Percentiles rank a stretch among this genome's conserved stretches.
These are phyloP conservation scores for Pelagia noctiluca DNA, from an alignment of 30 jellyfish, hydroid and myxozoan genomes.

Conservation along the genomic window DNA sequence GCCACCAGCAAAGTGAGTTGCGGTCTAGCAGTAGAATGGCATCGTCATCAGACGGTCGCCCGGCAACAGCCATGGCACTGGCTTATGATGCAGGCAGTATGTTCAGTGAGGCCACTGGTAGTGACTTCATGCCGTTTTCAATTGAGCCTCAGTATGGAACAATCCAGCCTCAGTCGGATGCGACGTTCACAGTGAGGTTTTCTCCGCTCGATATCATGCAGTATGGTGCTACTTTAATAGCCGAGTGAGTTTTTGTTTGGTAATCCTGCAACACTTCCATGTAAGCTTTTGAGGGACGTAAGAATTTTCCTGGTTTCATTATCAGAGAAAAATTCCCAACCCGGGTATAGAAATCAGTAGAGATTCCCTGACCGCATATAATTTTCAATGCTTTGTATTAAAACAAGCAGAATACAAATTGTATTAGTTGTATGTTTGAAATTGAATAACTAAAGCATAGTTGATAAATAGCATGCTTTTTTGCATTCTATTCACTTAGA, in stretches of 20 bases:
- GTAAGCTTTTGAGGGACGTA: background rate
- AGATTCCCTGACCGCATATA: too few species aligned
- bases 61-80: conserved; percentile 88
- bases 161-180: conserved; percentile 73
- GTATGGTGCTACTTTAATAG: conserved; percentile 78
- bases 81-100: conserved; percentile 91
- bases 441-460: too few species aligned
- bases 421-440: too few species aligned
- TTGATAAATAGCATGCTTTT: too few species aligned
- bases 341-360: too few species aligned
- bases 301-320: too few species aligned
- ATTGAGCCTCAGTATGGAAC: conserved; percentile 84
- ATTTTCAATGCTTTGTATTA: too few species aligned
- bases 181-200: conserved; percentile 87
- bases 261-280: too few species aligned
- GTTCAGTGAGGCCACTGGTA: conserved; percentile 47
- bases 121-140: conserved; percentile 71
- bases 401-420: too few species aligned
- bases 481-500: too few species aligned
- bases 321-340: too few species aligned
- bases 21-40: conserved; percentile 65
- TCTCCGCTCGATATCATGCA: conserved; percentile 84
- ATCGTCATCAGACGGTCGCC: conserved; percentile 85
- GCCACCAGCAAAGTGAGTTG: conserved; percentile 1
- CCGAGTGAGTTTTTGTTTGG: conserved; percentile 62